Evolutionary conservation across 2,888 invertebrate genomes (phyloP), one percentile per base, ranked within the genome.

Genomic region (Strigamia maritima): DNA sequence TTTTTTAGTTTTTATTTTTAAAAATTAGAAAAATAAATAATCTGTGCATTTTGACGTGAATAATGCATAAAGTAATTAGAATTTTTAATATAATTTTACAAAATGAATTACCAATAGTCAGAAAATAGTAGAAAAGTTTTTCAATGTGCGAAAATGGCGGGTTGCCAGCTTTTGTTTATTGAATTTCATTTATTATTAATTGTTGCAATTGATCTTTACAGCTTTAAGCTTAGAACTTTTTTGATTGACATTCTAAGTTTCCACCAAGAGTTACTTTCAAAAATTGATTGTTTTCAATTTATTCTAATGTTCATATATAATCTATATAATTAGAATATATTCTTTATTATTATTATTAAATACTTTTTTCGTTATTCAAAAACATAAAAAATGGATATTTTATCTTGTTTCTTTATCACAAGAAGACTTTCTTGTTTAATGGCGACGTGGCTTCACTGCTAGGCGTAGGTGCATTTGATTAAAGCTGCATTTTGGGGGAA

Each of bases 181-280:
- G 70, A 70, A 70, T 70, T 70, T 28, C 70, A 65, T 70, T 24
- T 28, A 70, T 70, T 70, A 70, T 70, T 70, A 70, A 70, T 26
- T 70, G 26, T 2, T 16, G 70, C 70, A 26, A 70, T 70, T 70
- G 60, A 65, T 22, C 60, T 65, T 65, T 65, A 24, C 60, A 22
- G 60, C 22, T n/a, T 24, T n/a, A 0, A 12, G 19, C 60, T 24
- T 65, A 31, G 6, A 14, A 49, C 19, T 70, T 26, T 1, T 3
- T 70, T 12, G 54, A 54, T 54, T 54, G 54, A 54, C 54, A 54
- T 54, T 8, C 10, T 35, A 10, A 35, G 35, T 8, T 35, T 35
- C 0, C 35, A 8, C 6, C 35, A 35, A 35, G 35, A 35, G 10
- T 35, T 35, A 8, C 6, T 35, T 35, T 35, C 35, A 8, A 10